phyloP scores from a whole-genome alignment of 2,888 invertebrate species.

The Volucella bombylans region DNA sequence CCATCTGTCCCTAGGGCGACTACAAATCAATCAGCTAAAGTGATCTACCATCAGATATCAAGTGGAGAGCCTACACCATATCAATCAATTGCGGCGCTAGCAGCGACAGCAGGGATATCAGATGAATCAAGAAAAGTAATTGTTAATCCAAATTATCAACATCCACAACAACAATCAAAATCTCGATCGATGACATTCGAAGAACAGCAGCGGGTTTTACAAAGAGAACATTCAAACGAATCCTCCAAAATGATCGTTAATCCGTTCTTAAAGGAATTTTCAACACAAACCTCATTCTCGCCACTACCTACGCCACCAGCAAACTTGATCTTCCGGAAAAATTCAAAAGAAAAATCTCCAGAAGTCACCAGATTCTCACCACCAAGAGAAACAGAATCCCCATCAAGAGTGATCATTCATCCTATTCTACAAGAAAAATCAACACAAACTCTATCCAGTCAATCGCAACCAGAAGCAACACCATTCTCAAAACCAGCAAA shows the following conservation, averaged over 20 bases:
- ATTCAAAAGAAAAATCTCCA: constrained; percentile 1
- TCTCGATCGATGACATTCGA: no score
- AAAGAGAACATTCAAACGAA: no score
- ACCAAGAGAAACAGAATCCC: neutral
- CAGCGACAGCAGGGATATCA: no score
- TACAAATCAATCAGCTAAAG: neutral
- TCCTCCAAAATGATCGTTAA: no score
- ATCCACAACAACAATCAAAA: no score
- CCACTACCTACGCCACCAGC: neutral
- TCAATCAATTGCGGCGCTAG: no score
- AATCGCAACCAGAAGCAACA: neutral
- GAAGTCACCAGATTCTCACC: neutral
- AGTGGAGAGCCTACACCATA: no score
- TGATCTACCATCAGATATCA: constrained; percentile 4
- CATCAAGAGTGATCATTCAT: constrained; percentile 33
- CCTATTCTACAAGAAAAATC: constrained; percentile 18
- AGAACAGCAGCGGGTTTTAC: no score
- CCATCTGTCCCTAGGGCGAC: neutral
- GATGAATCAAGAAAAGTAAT: no score
- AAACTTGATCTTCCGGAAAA: constrained; percentile 5
- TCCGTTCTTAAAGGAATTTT: neutral
- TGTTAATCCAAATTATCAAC: no score
- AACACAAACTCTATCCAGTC: constrained; percentile 10
- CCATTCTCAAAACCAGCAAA: neutral
- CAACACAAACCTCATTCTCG: neutral